Evolutionary conservation across 2,888 invertebrate genomes (phyloP).

Genomic region (Tuberolachnus salignus): DNA sequence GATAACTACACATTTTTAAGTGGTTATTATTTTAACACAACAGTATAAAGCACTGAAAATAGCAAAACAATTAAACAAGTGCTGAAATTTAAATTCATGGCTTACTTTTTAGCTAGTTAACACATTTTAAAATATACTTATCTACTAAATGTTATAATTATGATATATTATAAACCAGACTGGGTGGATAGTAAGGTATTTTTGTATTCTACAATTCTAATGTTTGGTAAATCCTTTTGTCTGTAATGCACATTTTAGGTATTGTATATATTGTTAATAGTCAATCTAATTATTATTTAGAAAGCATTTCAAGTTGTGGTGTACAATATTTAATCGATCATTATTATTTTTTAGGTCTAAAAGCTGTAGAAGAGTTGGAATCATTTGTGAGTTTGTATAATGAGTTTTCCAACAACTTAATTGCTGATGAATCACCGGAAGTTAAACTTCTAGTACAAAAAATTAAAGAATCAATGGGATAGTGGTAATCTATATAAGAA

Average conservation of each 20-base stretch:
- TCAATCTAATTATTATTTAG: slow-evolving; percentile 3
- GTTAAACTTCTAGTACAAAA: slow-evolving; percentile 48
- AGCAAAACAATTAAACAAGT: no score
- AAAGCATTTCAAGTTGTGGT: background rate
- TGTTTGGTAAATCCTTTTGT: no score
- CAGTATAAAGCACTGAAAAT: no score
- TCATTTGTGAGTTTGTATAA: slow-evolving; percentile 27
- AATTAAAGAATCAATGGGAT: slow-evolving; percentile 42
- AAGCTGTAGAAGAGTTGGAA: slow-evolving; percentile 41
- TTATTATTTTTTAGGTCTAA: slow-evolving; percentile 39
- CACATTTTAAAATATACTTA: no score
- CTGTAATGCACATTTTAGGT: background rate
- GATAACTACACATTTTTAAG: no score
- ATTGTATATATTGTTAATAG: background rate
- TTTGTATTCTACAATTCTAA: no score
- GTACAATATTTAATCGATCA: background rate
- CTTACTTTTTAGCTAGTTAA: no score
- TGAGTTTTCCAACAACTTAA: slow-evolving; percentile 50
- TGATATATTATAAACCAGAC: no score
- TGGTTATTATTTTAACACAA: no score
- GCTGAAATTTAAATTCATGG: no score
- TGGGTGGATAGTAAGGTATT: no score
- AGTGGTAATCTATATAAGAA: background rate
- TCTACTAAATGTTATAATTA: no score
- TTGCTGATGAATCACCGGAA: slow-evolving; percentile 50